Evolutionary conservation across 2,113 vertebrate species (phyloP), one percentile per base, ranked within the genome.

Genomic region (Ochotona princeps): DNA sequence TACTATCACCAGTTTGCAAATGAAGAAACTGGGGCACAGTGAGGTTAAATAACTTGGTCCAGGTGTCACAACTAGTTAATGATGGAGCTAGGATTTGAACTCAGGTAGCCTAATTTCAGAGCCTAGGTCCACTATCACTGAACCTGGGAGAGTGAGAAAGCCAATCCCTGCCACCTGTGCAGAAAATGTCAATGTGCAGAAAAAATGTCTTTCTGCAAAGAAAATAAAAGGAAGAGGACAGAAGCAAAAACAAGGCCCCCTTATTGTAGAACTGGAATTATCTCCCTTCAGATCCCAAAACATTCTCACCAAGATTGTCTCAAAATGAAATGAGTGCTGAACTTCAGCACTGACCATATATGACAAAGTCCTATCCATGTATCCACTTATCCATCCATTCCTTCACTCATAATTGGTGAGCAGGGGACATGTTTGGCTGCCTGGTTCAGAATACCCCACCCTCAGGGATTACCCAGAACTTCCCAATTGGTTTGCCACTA

Each of bases 211-310:
- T 61, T 12, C 26, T 23, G 84, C 8, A 87, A 15, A 83, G 30
- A 83, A 8, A 65, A 93, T 26, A 88, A 89, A 82, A 82, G 47
- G 32, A 8, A 89, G 61, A 85, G 61, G 25, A 79, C 30, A 91
- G 57, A 88, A 88, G 51, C n/a, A 74, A 91, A 67, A 87, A 15
- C 35, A 72, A 80, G 15, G 20, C 83, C 12, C 73, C 26, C 87
- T 83, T 91, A 13, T 18, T 72, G 63, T n/a, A 21, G 69, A 35
- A 8, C 21, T n/a, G 57, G 10, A 44, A 54, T 80, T 79, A 60
- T 67, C 57, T 73, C 78, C 66, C 67, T 3, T 32, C n/a, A 83
- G 72, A 44, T 79, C 35, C 38, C 44, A 15, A 87, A 47, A 80
- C 47, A 44, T 44, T 44, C 38, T 44, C 6, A 38, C 26, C 51